Evolutionary conservation across 1,140 invertebrate species (phyloP).

Genomic region (Sinella curviseta): DNA sequence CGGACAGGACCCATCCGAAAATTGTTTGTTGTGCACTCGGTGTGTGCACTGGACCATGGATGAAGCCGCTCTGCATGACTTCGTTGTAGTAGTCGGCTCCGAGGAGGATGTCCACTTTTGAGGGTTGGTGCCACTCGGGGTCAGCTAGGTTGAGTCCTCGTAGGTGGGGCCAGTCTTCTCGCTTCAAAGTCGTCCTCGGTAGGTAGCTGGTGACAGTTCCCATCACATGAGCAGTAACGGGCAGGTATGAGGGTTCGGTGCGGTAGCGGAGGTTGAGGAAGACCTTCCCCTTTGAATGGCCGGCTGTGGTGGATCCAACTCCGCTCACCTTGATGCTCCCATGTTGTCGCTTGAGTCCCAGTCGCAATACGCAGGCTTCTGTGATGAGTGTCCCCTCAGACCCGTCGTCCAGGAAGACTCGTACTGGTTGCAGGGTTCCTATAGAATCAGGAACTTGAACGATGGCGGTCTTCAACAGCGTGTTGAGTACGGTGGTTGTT

Average conservation of each 20-base stretch:
- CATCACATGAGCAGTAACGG: neutral
- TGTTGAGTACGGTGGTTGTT: neutral
- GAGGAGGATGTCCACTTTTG: neutral
- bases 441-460: neutral
- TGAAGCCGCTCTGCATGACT: neutral
- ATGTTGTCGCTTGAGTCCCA: neutral
- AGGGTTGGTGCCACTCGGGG: neutral
- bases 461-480: neutral
- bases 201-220: neutral
- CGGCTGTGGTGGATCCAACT: neutral
- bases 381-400: neutral
- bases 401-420: neutral
- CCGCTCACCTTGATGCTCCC: neutral
- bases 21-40: neutral
- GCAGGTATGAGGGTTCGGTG: neutral
- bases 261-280: neutral
- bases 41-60: neutral
- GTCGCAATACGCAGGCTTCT: neutral
- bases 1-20: neutral
- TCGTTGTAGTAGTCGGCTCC: neutral
- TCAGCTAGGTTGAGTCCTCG: neutral
- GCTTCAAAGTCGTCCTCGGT: neutral
- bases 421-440: neutral
- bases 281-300: neutral
- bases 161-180: neutral